Evolutionary conservation across 2,113 vertebrate species (phyloP), one percentile per base, ranked within the genome.

Genomic region (Pteronura brasiliensis): DNA sequence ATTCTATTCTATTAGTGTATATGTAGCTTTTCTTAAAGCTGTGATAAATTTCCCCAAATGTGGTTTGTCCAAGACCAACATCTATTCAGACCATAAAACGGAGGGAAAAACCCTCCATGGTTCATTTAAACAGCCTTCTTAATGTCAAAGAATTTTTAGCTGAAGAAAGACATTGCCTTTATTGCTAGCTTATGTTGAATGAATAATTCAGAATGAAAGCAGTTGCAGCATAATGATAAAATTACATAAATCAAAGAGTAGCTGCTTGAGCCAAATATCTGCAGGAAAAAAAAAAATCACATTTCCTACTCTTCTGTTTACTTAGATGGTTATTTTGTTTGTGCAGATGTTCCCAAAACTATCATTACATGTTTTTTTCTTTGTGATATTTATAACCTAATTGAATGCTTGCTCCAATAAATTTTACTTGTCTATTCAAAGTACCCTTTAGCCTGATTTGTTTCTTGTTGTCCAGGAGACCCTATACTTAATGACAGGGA

Each of bases 131-230:
- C 0, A 71, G 59, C 0, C 36, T 98, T 94, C 83, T 97, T 96
- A 95, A 36, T 90, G 57, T 89, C 80, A 96, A 52, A 93, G 92
- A 47, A 57, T 14, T 86, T 97, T 98, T 95, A 98, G 82, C 9
- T 42, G 42, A 96, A 97, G 94, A 90, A 95, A 88, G 4, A 6
- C 47, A 72, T 52, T 44, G 44, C 89, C 91, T 97, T 97, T 44
- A 93, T 67, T 98, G 34, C 93, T 96, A 95, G 42, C 44, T 98
- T 98, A 96, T 97, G 92, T 69, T 96, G 65, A 95, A 97, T 88
- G 42, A 93, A 96, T 96, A 98, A 97, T 94, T 98, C 84, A 92
- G 83, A 98, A 96, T 95, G 42, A 98, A 97, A 97, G 9, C 85
- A 72, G 61, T 97, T 87, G 59, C 67, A 95, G 57, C 65, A 97